Base-by-base conservation (phyloP, 1,140 invertebrate genomes). In the Mizuhopecten yessoensis region DNA sequence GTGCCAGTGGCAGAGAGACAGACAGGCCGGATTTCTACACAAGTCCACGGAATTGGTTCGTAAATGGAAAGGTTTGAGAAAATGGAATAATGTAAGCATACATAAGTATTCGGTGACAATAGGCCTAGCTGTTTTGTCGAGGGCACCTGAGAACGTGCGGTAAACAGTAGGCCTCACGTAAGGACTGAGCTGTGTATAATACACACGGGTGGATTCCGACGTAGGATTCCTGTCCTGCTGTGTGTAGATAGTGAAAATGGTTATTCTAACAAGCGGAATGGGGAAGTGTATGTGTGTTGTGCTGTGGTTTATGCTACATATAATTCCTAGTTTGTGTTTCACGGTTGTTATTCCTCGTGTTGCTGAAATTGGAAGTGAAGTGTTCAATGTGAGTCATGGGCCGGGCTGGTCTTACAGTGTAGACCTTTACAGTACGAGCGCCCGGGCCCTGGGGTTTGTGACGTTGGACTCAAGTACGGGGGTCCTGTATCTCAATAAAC, bases 401-500 rank as follows among this genome's bases (percentile, higher is more conserved):
- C 86, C 92, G 10, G 94, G 90, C 20, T 93, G 95, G 94, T 91
- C 89, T 90, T 98, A 98, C 96, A 90, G 42, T 33, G 33, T 94
- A 34, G 91, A 93, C 34, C 39, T 11, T n/a, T 86, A 36, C 29
- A 34, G 33, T 86, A 92, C 87, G 33, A 89, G 87, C 17, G 34
- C 86, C 33, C 45, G 42, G 10, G 45, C 91, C 13, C 34, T 92
- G 20, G 75, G 75, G 23, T 89, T 93, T 88, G 23, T 94, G 20
- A n/a, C 86, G 15, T 86, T 93, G 33, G 91, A 93, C 42, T 93
- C 92, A 0, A 93, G 88, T 34, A 92, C 89, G 34, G 94, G 94
- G 5, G 75, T 90, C 20, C 86, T 94, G n/a, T 93, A 92, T 87
- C 88, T 92, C 75, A 93, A 89, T 42, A 36, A 88, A n/a, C 33